Evolutionary conservation across 2,797 vertebrate genomes (phyloP), one percentile per base, ranked within the genome.

Genomic region (Corythornis leucogaster): DNA sequence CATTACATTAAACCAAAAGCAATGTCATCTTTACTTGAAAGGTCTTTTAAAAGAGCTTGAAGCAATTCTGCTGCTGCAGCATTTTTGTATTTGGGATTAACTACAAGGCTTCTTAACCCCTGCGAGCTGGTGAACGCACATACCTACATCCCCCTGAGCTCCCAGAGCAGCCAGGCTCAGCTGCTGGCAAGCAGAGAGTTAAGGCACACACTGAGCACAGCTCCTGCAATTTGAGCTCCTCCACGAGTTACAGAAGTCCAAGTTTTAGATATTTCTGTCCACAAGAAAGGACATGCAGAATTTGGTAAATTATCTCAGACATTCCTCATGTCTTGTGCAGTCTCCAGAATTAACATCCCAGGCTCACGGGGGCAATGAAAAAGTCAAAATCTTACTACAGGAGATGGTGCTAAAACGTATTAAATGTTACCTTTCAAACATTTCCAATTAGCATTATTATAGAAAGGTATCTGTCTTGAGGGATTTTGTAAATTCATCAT

Each of bases 21-120:
- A 92, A 90, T 92, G 88, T 95, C 87, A 93, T 92, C 87, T 90
- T 89, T 90, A 93, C 94, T 93, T 95, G 89, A 95, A 97, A 96
- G 76, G 85, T 89, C 91, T 92, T 95, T 83, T 84, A 90, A 94
- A 96, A 95, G 91, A 86, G 94, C 96, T 95, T 73, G 85, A 90
- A 93, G 91, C 91, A 85, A 95, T 88, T 92, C 90, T 94, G 87
- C 92, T 96, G 78, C 85, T 19, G 83, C 55, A 91, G 88, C 92
- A 91, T 79, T 81, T 96, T 89, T 94, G 53, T 92, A 58, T 73
- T 92, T 89, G 92, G 92, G 89, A 94, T 94, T 92, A 96, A 88
- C 66, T 78, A 93, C 75, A 95, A 93, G 74, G 71, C 85, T 64
- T 62, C 90, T 95, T 93, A 95, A 93, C 95, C 93, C 88, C 59